Evolutionary conservation across 2,888 invertebrate genomes (phyloP), one percentile per base, ranked within the genome.

Genomic region (Onthophagus sagittarius): DNA sequence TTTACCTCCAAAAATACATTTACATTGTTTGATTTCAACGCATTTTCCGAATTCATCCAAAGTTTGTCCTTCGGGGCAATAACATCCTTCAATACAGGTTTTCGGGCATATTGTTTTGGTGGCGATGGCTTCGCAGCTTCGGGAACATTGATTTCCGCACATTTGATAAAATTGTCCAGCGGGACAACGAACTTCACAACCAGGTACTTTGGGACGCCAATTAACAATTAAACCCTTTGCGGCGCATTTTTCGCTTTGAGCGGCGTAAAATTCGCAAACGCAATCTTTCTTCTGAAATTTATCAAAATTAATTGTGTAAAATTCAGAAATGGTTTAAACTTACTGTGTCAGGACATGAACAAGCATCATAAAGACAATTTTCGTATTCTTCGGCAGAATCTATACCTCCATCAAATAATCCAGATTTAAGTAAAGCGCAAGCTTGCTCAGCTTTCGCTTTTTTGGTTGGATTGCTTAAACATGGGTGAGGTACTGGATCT

Each of bases 201-300:
- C 72, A 3, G 69, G 39, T 0, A 70, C 62, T 5, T 63, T 33
- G 5, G 63, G 11, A 5, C 72, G 72, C 72, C 72, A 72, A 31
- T 72, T 62, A 63, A 63, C 63, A 5, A 32, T 31, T 32, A 70
- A 69, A 14, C 63, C 63, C 13, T 69, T 70, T 5, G 15, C 32
- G 9, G 69, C 72, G 63, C 72, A 72, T 23, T 32, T 63, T 31
- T 63, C 72, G n/a, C 69, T 62, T 11, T 15, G 65, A 15, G 65
- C 11, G 23, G 65, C 65, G 7, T 65, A 15, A 15, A 53, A 33
- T 15, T 72, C 72, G 31, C 72, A 72, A 6, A 65, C 15, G 39
- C 72, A 72, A 23, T 33, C 65, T 9, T 72, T 64, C 2, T 84
- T 83, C 79, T 87, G 87, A 11, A 81, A 65, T 15, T 67, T 67